Base-by-base conservation (phyloP, 2,113 vertebrate genomes). In the Crotalus viridis region DNA sequence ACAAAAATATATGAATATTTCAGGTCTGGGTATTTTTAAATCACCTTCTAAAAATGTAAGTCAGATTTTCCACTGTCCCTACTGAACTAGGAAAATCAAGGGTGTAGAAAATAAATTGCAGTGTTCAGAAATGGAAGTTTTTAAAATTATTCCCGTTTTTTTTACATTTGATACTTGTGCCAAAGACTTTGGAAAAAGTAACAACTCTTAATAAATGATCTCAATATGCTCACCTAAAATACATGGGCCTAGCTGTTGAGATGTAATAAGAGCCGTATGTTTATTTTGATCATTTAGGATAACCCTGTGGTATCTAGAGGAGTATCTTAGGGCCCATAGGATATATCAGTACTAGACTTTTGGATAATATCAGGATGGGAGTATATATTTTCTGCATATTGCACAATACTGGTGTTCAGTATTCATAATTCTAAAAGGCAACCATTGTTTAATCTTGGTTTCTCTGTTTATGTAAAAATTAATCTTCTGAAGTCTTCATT, bases 81-180 rank as follows among this genome's bases (percentile, higher is more conserved):
- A 8, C 28, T 88, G 88, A 93, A 96, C 96, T 96, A 96, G 96
- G 95, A 95, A 96, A 97, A 97, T 95, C 91, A 95, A 94, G 95
- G 61, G 85, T 87, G 93, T 95, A 95, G 95, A 94, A 93, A 93
- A 59, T 26, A 52, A 85, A 92, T 86, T 92, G 3, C 91, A 74
- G 56, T 91, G 93, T 85, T 64, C 91, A 86, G 93, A 95, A 94
- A 74, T 91, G 86, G 33, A 93, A 86, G 19, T 90, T 94, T 52
- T 92, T 93, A 92, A 86, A 7, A 94, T 93, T 91, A 39, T 59
- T 59, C 24, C n/a, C 1, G 0, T 51, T 81, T 57, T 0, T 0
- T 87, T 15, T 85, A 61, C 59, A 74, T 26, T 64, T 54, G 81
- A 57, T 89, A n/a, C 22, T 61, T 86, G 43, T 33, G 28, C 54